Base-by-base conservation (phyloP, 2,888 invertebrate species). In the Ophraella communa region DNA sequence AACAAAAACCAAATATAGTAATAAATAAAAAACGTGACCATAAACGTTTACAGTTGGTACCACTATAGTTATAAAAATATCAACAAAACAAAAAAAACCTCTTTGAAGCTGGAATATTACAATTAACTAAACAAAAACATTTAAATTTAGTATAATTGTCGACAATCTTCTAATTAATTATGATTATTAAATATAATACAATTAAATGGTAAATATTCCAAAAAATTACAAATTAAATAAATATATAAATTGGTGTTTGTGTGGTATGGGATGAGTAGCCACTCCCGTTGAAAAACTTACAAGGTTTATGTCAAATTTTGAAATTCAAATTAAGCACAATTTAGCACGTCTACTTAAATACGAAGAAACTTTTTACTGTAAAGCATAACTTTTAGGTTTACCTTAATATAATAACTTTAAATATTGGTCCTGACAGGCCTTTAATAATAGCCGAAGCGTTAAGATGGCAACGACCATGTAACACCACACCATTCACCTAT, bases 401-500 rank as follows among this genome's bases (percentile, higher is more conserved):
- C 95, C 95, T 91, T 74, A 94, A 83, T 55, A 95, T 84, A 71
- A 97, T 90, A 78, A 98, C 89, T 83, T 94, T 95, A 84, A 96
- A 91, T 72, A 88, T 85, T 17, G 91, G 90, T 49, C 92, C 92
- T 8, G 91, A 89, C 69, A 97, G 86, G 54, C 93, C 92, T 84
- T 97, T 97, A 82, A 99, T 98, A 79, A 96, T 91, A 21, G 94
- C 94, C 0, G 98, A 95, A 18, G 97, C 98, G 82, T 98, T 97
- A 70, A 98, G 88, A 83, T 98, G 98, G 82, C 96, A 96, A 77
- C 97, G 87, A 64, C 96, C 96, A 81, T 95, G 92, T 53, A 99
- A 84, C 14, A 97, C 95, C 66, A 92, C 89, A 8, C 97, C 98
- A 83, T 98, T 98, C 71, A 96, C 94, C 95, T 95, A 84, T 11